These are phyloP conservation scores for Coenonympha glycerion DNA, from an alignment of 2,888 invertebrate species.

Conservation along the genomic window DNA sequence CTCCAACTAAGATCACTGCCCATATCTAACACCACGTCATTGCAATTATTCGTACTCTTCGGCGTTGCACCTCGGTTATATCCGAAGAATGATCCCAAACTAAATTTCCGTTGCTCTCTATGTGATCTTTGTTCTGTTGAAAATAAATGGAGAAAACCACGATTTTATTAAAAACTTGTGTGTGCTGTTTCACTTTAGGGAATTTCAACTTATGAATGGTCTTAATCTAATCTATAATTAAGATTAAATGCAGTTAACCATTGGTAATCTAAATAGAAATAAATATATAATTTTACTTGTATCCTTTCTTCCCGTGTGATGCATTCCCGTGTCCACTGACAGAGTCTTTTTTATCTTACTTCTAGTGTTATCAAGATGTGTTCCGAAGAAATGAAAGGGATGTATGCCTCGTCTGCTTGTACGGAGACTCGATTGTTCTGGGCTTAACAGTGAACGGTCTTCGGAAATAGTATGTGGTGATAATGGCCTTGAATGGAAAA, in stretches of 20 bases:
- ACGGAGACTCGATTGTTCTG: constrained; percentile 60
- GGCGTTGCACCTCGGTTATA: constrained; percentile 49
- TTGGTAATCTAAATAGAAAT: not conserved
- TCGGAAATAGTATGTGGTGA: constrained; percentile 67
- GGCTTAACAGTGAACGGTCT: constrained; percentile 66
- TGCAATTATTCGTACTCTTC: constrained; percentile 45
- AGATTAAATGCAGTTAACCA: too few species aligned
- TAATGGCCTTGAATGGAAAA: constrained; percentile 48
- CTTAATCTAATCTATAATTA: too few species aligned
- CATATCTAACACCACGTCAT: constrained; percentile 64
- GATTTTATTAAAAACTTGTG: too few species aligned
- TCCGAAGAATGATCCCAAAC: constrained; percentile 67
- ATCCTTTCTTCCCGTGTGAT: constrained; percentile 58
- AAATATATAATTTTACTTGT: not conserved
- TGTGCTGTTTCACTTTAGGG: too few species aligned
- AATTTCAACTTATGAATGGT: too few species aligned
- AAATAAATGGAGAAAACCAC: too few species aligned
- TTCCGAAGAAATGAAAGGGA: constrained; percentile 67
- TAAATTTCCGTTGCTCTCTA: constrained; percentile 67
- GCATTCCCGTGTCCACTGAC: constrained; percentile 72
- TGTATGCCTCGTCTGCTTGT: constrained; percentile 48
- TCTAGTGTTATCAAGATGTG: constrained; percentile 62
- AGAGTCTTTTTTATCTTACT: constrained; percentile 71
- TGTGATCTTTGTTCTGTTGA: constrained; percentile 35
- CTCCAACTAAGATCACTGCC: constrained; percentile 70